A percentile compares a stretch with the other conserved stretches of the same genome.
Conservation (phyloP, 2,113 vertebrate species). For the Pelecanus crispus region DNA sequence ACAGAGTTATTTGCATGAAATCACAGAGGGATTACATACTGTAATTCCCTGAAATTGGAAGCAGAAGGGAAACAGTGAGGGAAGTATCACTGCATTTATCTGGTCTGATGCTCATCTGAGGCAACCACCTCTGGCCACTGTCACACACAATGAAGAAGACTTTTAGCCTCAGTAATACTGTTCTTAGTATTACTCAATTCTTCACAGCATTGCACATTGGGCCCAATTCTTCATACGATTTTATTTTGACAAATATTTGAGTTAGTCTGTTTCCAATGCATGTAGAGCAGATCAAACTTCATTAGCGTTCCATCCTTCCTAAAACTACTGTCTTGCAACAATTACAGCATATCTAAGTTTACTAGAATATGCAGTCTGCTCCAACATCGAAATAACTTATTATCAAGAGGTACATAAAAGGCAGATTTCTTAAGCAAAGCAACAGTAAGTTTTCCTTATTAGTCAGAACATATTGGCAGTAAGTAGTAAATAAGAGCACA, state of each 20-base stretch:
- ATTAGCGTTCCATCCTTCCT: not conserved
- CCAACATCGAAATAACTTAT: not conserved
- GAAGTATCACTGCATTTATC: not conserved
- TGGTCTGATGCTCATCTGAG: not conserved
- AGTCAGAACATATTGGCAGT: not conserved
- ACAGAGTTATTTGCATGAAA: not conserved
- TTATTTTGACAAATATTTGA: not conserved
- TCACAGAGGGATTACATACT: not conserved
- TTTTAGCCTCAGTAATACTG: not conserved
- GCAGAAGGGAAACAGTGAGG: not conserved
- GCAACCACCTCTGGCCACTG: not conserved
- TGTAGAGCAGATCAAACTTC: not conserved
- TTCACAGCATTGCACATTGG: not conserved
- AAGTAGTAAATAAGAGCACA: not conserved
- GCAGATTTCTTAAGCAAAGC: not conserved
- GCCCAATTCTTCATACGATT: not conserved
- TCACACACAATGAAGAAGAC: not conserved
- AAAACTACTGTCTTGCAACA: not conserved
- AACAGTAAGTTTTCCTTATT: not conserved
- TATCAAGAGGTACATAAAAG: not conserved
- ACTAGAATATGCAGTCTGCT: not conserved
- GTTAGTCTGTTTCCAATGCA: not conserved
- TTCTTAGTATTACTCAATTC: not conserved
- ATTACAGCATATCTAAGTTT: not conserved
- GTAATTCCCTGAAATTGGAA: not conserved